A percentile compares a stretch with the other conserved stretches of the same genome.
Evolutionary conservation across 2,797 vertebrate species (phyloP).

Genomic region (Ispidina lecontei): DNA sequence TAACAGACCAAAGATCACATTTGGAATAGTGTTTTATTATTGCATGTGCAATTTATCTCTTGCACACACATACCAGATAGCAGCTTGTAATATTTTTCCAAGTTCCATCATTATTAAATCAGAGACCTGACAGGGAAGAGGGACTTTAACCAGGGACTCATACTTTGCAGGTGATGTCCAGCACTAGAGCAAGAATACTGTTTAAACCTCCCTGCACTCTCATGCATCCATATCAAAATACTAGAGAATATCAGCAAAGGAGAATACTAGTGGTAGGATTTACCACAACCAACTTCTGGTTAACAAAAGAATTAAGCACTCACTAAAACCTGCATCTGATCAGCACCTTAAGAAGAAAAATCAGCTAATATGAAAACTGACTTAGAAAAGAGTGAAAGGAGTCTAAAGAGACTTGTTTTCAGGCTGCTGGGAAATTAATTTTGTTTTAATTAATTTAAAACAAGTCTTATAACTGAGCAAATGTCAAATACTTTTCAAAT

Average conservation of each 20-base stretch:
- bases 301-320: not conserved
- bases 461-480: not conserved
- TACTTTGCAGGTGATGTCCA: not conserved
- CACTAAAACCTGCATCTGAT: not conserved
- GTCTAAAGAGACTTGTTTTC: not conserved
- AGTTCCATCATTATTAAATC: constrained; percentile 29
- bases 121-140: not conserved
- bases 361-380: not conserved
- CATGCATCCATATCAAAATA: not conserved
- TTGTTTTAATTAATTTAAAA: not conserved
- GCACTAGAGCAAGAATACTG: not conserved
- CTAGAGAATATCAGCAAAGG: not conserved
- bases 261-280: not conserved
- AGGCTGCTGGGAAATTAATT: not conserved
- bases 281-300: not conserved
- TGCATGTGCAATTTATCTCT: constrained; percentile 7
- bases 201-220: not conserved
- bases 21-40: constrained; percentile 5
- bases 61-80: not conserved
- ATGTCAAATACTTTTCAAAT: not conserved
- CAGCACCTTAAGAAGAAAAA: not conserved
- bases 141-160: not conserved
- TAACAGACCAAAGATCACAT: constrained; percentile 58
- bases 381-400: not conserved
- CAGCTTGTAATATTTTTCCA: not conserved